Conservation (phyloP, 2,888 invertebrate species). For the Anaspis maculata region DNA sequence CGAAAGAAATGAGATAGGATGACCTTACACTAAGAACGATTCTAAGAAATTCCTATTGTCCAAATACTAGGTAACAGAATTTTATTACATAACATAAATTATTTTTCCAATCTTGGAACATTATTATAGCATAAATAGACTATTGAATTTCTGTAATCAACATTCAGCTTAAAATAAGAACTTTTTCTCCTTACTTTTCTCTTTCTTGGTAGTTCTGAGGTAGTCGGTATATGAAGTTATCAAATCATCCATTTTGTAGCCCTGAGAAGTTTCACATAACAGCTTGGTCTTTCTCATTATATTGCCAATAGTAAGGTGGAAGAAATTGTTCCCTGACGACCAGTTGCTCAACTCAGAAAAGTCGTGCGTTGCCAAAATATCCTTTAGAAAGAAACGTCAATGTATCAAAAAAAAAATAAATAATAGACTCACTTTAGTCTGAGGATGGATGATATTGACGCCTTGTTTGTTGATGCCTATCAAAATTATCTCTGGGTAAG, state of each 20-base stretch:
- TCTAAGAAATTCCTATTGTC: too few species aligned
- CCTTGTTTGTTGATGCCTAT: constrained; percentile 89
- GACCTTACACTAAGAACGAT: too few species aligned
- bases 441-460: constrained; percentile 81
- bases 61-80: too few species aligned
- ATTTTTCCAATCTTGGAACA: too few species aligned
- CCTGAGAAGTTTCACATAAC: constrained; percentile 84
- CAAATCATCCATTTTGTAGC: constrained; percentile 95
- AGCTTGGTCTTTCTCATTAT: constrained; percentile 82
- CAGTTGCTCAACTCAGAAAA: constrained; percentile 88
- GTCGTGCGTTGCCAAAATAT: constrained; percentile 73
- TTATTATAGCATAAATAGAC: too few species aligned
- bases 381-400: constrained; percentile 43
- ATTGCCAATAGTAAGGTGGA: constrained; percentile 93
- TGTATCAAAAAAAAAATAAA: constrained; percentile 15
- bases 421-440: constrained; percentile 63
- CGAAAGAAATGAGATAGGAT: too few species aligned
- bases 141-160: too few species aligned
- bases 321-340: constrained; percentile 93
- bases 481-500: constrained; percentile 76
- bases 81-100: too few species aligned
- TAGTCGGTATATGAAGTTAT: constrained; percentile 80
- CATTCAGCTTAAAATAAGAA: neutral
- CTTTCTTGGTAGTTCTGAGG: constrained; percentile 27
- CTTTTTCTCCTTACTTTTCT: constrained; percentile 12